phyloP scores from a whole-genome alignment of 2,888 invertebrate genomes.

The Protonemura montana region DNA sequence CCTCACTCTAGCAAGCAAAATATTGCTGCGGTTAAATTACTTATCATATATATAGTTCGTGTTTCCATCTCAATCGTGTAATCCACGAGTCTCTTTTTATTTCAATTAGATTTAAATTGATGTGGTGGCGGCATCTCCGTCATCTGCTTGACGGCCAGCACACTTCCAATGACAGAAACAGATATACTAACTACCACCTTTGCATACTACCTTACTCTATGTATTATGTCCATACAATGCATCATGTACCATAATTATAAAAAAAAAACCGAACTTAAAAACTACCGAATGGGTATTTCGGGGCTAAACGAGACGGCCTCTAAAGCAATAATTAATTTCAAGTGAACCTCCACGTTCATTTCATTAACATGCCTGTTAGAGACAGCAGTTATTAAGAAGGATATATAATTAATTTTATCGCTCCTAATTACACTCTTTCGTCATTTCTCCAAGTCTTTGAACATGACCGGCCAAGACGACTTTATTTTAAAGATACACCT shows the following conservation, averaged over 20 bases:
- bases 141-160: background rate
- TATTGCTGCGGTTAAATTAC: background rate
- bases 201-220: background rate
- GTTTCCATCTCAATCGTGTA: too few species aligned
- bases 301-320: background rate
- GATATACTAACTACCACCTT: background rate
- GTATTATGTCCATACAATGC: background rate
- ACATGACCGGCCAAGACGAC: background rate
- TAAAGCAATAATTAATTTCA: background rate
- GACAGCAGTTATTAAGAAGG: background rate
- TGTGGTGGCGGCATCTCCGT: background rate
- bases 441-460: background rate
- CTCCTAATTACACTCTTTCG: background rate
- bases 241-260: background rate
- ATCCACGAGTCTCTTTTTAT: background rate
- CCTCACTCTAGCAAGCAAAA: background rate
- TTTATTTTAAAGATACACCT: background rate
- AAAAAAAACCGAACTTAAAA: background rate
- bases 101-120: background rate
- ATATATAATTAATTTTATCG: conserved; percentile 12
- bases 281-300: background rate
- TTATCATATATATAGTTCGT: too few species aligned
- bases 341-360: background rate
- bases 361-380: background rate
- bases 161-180: background rate